Evolutionary conservation across 30 jellyfish, hydroid and myxozoan genomes (phyloP).

Genomic region (Sanderia malayensis): DNA sequence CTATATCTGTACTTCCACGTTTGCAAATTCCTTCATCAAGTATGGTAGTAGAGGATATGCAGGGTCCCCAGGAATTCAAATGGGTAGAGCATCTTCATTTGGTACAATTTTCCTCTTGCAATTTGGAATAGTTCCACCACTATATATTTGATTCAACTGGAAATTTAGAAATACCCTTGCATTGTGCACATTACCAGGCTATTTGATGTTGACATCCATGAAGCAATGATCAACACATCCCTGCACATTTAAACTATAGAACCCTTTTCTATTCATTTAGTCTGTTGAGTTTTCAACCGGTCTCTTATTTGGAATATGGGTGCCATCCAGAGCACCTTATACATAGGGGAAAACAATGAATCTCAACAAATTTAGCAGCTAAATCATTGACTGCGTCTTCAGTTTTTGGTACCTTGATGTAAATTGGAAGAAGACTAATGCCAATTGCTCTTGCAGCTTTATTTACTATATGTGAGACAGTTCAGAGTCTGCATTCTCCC

Average conservation of each 20-base stretch:
- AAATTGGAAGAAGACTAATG: not conserved
- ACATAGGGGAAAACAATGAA: not conserved
- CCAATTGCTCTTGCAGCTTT: not conserved
- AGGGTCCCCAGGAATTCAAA: too few relatives aligned
- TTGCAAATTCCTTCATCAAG: slow-evolving; percentile 39
- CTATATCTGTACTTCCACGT: slow-evolving; percentile 29
- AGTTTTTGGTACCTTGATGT: too few relatives aligned
- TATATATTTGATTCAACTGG: slow-evolving; percentile 2
- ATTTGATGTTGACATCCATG: slow-evolving; percentile 2
- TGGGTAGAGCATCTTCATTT: too few relatives aligned
- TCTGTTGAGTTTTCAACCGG: slow-evolving; percentile 8
- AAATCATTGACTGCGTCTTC: too few relatives aligned
- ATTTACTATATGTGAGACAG: not conserved
- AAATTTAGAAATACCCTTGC: slow-evolving; percentile 24
- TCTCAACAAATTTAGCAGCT: not conserved
- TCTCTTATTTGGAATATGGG: not conserved
- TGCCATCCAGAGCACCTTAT: not conserved
- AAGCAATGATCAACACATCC: not conserved
- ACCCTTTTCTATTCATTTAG: not conserved
- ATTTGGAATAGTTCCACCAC: slow-evolving; percentile 37
- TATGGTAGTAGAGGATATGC: too few relatives aligned
- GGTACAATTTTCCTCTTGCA: not conserved
- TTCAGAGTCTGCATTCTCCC: slow-evolving; percentile 17
- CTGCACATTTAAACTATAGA: not conserved
- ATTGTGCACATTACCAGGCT: slow-evolving; percentile 37